A percentile compares a stretch with the other conserved stretches of the same genome.
Evolutionary conservation across 2,888 invertebrate genomes (phyloP).

Genomic region (Acanthosoma haemorrhoidale): DNA sequence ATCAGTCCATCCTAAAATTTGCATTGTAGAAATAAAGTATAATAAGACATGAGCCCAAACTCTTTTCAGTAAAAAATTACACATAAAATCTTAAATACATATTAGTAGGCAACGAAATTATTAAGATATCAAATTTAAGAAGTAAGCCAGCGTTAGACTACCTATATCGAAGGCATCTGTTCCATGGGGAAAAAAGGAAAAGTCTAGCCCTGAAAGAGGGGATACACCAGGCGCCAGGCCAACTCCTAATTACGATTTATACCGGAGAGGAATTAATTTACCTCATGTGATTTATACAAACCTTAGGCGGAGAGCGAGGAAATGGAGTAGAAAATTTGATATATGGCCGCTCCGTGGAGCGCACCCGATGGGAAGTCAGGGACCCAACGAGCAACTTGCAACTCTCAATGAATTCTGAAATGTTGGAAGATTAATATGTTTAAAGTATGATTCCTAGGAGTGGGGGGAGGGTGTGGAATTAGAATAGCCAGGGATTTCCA

Average conservation of each 20-base stretch:
- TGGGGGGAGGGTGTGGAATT: neutral
- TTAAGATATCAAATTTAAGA: no score
- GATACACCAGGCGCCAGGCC: neutral
- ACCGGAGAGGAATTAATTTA: slow-evolving; percentile 31
- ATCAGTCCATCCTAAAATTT: no score
- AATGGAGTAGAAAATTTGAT: slow-evolving; percentile 35
- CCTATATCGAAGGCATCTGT: no score
- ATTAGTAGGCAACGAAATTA: no score
- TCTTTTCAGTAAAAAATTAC: no score
- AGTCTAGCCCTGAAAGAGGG: neutral
- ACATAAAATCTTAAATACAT: no score
- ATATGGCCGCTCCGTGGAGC: slow-evolving; percentile 27
- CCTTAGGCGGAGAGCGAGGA: slow-evolving; percentile 20
- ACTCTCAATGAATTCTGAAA: neutral
- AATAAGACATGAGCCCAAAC: no score
- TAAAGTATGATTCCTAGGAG: neutral
- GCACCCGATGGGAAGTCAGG: neutral
- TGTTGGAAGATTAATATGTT: slow-evolving; percentile 15
- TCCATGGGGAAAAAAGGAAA: no score
- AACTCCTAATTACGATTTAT: slow-evolving; percentile 32
- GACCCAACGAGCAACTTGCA: neutral
- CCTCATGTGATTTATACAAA: slow-evolving; percentile 36
- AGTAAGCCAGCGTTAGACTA: no score
- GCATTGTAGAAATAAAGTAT: no score
- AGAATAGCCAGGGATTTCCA: neutral